Percentiles rank a stretch among this genome's conserved stretches.
Conservation (phyloP, 2,797 vertebrate genomes). For the Jordanella pulchra region DNA sequence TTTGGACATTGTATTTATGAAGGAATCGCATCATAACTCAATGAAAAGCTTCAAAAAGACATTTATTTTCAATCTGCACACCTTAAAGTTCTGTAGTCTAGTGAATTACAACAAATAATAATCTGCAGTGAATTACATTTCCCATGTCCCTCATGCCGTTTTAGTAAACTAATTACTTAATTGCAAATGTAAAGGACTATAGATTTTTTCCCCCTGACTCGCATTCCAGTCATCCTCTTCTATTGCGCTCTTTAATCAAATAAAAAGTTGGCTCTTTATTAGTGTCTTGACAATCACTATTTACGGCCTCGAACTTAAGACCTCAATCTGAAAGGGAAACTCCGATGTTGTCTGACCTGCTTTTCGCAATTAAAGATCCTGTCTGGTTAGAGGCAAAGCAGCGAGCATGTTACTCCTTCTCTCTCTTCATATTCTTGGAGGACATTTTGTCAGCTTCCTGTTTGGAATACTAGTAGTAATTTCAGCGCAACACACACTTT, state of each 20-base stretch:
- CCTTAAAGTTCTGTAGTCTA: background rate
- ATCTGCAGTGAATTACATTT: background rate
- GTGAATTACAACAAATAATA: background rate
- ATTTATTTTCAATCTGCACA: background rate
- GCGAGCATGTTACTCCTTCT: slow-evolving; percentile 32
- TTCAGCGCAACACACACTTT: slow-evolving; percentile 15
- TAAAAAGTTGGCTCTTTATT: slow-evolving; percentile 48
- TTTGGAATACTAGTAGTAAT: slow-evolving; percentile 33
- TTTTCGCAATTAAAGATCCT: slow-evolving; percentile 57
- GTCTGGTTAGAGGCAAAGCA: slow-evolving; percentile 44
- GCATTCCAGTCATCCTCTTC: slow-evolving; percentile 16
- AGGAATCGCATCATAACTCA: too few species aligned
- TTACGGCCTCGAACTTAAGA: slow-evolving; percentile 56
- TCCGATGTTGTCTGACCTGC: slow-evolving; percentile 68
- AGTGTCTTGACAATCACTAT: slow-evolving; percentile 56
- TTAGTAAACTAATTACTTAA: background rate
- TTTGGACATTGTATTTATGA: too few species aligned
- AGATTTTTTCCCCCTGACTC: background rate
- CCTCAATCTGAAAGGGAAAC: slow-evolving; percentile 58
- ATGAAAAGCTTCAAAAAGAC: too few species aligned
- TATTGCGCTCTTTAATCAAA: slow-evolving; percentile 37
- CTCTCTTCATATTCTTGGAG: slow-evolving; percentile 28
- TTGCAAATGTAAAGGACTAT: background rate
- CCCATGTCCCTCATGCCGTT: background rate
- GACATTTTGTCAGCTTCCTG: slow-evolving; percentile 24